These are phyloP conservation scores for Cosmopolites sordidus DNA, from an alignment of 2,888 invertebrate genomes.

Conservation along the genomic window DNA sequence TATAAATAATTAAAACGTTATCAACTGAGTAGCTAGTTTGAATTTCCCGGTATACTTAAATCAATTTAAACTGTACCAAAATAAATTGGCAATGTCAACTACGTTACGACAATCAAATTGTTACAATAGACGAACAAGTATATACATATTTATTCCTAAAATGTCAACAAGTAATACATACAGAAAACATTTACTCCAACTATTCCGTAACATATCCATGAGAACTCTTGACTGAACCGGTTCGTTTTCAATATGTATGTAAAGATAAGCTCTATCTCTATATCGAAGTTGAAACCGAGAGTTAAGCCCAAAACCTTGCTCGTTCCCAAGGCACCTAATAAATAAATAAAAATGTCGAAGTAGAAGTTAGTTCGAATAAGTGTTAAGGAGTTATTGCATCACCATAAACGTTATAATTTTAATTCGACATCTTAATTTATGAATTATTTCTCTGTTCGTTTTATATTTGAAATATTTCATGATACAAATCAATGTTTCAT, in stretches of 20 bases:
- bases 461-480: too few relatives aligned
- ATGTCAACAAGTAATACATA: not conserved
- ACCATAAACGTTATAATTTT: not conserved
- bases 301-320: conserved; percentile 7
- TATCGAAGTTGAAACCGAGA: conserved; percentile 5
- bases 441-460: too few relatives aligned
- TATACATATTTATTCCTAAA: conserved; percentile 1
- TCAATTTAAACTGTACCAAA: too few relatives aligned
- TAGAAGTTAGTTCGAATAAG: not conserved
- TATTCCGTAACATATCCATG: conserved; percentile 21
- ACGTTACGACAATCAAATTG: too few relatives aligned
- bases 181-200: conserved; percentile 1
- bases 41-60: too few relatives aligned
- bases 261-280: conserved; percentile 7
- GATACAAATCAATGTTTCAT: too few relatives aligned
- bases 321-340: conserved; percentile 7
- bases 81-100: too few relatives aligned
- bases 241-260: conserved; percentile 7
- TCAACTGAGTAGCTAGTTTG: too few relatives aligned
- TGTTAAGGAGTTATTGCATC: not conserved
- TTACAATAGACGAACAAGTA: too few relatives aligned
- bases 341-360: conserved; percentile 8
- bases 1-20: too few relatives aligned
- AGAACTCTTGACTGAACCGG: conserved; percentile 3
- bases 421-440: not conserved